A percentile compares a stretch with the other conserved stretches of the same genome.
Conservation (phyloP, 2,113 vertebrate genomes). For the Perca flavescens region DNA sequence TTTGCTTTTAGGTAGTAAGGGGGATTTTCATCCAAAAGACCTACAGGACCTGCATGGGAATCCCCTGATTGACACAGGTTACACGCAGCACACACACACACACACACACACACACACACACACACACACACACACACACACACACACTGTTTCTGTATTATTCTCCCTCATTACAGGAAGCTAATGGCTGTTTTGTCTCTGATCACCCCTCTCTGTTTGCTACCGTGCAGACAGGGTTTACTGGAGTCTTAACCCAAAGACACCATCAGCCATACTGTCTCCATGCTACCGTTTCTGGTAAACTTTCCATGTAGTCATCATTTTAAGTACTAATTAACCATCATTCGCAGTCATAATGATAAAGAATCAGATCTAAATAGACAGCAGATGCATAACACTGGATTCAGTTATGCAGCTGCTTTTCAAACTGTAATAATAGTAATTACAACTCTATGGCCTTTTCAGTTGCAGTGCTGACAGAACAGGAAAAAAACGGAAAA, state of each 20-base stretch:
- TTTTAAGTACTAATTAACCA: constrained; percentile 64
- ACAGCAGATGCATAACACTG: constrained; percentile 31
- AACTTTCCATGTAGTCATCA: constrained; percentile 66
- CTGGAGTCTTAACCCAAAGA: constrained; percentile 73
- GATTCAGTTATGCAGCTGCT: constrained; percentile 27
- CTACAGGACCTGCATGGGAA: constrained; percentile 49
- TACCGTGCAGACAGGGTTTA: constrained; percentile 68
- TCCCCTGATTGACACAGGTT: constrained; percentile 45
- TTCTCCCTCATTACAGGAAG: constrained; percentile 59
- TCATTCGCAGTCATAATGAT: constrained; percentile 45
- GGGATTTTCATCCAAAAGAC: constrained; percentile 19
- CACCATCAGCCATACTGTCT: constrained; percentile 70
- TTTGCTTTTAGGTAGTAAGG: constrained; percentile 15
- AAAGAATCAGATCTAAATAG: constrained; percentile 36
- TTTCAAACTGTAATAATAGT: constrained; percentile 25
- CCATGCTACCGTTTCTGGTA: constrained; percentile 44
- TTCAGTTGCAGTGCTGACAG: constrained; percentile 7
- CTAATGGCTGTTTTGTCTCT: constrained; percentile 79
- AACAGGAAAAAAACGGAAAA: not conserved
- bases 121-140: constrained; percentile 24
- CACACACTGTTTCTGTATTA: constrained; percentile 19
- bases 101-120: constrained; percentile 32
- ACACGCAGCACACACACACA: constrained; percentile 16
- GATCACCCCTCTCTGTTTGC: constrained; percentile 63
- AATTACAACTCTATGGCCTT: constrained; percentile 13